These are phyloP conservation scores for Trachops cirrhosus DNA, from an alignment of 2,797 vertebrate genomes.

Conservation along the genomic window DNA sequence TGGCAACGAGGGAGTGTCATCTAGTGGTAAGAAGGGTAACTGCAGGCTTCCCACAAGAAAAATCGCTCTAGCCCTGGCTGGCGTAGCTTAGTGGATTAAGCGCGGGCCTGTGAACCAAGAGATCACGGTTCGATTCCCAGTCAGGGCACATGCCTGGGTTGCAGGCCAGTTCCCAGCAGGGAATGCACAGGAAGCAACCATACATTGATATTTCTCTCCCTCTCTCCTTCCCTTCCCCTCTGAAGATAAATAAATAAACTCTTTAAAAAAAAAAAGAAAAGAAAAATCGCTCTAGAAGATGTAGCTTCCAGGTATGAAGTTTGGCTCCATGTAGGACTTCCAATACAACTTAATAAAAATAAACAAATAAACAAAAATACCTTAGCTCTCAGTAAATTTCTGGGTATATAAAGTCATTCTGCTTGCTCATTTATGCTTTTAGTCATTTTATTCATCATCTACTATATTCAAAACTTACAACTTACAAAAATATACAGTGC, in stretches of 20 bases:
- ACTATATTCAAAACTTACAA: background rate
- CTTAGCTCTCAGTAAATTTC: background rate
- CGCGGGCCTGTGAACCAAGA: no score
- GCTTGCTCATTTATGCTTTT: background rate
- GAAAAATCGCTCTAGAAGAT: background rate
- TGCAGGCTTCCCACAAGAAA: background rate
- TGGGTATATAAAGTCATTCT: background rate
- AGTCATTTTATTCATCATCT: background rate
- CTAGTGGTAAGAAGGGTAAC: conserved; percentile 36
- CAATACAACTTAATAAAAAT: background rate
- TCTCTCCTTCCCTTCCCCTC: no score
- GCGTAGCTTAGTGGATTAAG: no score
- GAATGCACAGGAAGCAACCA: no score
- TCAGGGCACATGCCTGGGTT: no score
- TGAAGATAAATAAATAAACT: no score
- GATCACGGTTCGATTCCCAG: no score
- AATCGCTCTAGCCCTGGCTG: background rate
- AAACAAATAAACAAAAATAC: background rate
- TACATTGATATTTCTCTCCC: no score
- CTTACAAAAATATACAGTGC: background rate
- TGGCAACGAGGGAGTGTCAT: background rate
- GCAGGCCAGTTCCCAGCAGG: no score
- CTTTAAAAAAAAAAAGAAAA: no score
- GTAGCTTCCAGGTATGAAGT: background rate
- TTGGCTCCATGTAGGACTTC: background rate